A percentile compares a stretch with the other conserved stretches of the same genome.
phyloP scores from a whole-genome alignment of 2,888 invertebrate species.

The Synanthedon formicaeformis region DNA sequence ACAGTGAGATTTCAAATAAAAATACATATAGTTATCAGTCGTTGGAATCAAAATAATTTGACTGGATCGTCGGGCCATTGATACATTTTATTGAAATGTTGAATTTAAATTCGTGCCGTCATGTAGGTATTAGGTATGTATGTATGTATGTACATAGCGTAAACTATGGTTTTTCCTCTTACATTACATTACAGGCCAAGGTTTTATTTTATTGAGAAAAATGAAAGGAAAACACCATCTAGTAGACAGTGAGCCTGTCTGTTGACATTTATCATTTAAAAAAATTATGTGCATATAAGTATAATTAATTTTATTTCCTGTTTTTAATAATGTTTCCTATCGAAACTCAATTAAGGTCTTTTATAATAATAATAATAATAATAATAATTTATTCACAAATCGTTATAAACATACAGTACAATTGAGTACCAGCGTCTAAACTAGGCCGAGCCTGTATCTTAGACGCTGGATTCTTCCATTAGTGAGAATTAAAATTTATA shows the following conservation, averaged over 20 bases:
- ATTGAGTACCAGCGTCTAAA: too few relatives aligned
- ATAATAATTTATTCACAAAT: too few relatives aligned
- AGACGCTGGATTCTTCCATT: too few relatives aligned
- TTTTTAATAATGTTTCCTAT: constrained; percentile 13
- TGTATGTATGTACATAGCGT: not conserved
- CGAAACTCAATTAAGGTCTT: constrained; percentile 37
- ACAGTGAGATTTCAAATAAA: too few relatives aligned
- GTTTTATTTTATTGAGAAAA: constrained; percentile 47
- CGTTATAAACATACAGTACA: too few relatives aligned
- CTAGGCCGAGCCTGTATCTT: too few relatives aligned
- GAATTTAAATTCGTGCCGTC: not conserved
- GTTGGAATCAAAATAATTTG: not conserved
- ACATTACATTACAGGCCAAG: constrained; percentile 49
- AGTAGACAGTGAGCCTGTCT: too few relatives aligned
- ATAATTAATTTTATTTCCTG: not conserved
- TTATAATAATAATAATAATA: too few relatives aligned
- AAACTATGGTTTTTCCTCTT: constrained; percentile 31
- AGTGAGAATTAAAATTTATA: too few relatives aligned
- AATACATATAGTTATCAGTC: not conserved
- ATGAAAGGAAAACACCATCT: constrained; percentile 4
- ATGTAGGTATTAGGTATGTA: not conserved
- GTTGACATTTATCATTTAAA: too few relatives aligned
- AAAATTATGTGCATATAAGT: too few relatives aligned
- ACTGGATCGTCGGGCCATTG: not conserved
- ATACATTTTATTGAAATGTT: not conserved